Base-by-base conservation (phyloP, 2,888 invertebrate genomes). In the Heterodera filipjevi region DNA sequence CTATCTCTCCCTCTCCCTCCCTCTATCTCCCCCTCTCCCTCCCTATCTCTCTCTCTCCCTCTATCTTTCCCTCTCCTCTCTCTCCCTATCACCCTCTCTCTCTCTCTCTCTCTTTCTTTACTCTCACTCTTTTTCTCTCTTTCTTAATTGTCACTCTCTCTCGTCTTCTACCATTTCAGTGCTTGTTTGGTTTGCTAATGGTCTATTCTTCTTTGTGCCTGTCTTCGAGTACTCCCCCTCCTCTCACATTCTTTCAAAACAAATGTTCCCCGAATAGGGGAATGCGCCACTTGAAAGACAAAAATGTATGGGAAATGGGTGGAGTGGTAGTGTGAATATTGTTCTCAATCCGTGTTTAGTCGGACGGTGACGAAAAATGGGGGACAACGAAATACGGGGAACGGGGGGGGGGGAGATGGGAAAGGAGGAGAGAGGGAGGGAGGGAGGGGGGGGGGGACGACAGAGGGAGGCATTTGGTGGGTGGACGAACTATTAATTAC, bases 201-300 rank as follows among this genome's bases (percentile, higher is more conserved):
- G 59, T n/a, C 27, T 59, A n/a, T 49, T 49, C 12, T 39, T 39
- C 39, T 10, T 49, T 19, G 12, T 49, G 59, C 12, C 59, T 59
- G n/a, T 59, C 27, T 59, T 59, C 59, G 27, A n/a, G n/a, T 59
- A n/a, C n/a, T 8, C 59, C 27, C 59, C 6, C 59, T 59, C 59
- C 27, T 5, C 59, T 39, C n/a, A 59, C 6, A 59, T 27, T 59
- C 59, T 27, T 59, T 27, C 59, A 59, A 59, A 22, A 59, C 59
- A 59, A 59, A 59, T 59, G 59, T 59, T 59, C 59, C 59, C 22
- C 59, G 27, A 59, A 59, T 59, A 27, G 59, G 19, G 68, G 35
- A 68, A 32, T 68, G 68, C 68, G 68, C 68, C 68, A 68, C 68
- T 68, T 68, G 68, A 68, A 35, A 68, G 33, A 68, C 68, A 68